A percentile compares a stretch with the other conserved stretches of the same genome.
phyloP scores from a whole-genome alignment of 2,888 invertebrate genomes.

The Ceraclea dissimilis region DNA sequence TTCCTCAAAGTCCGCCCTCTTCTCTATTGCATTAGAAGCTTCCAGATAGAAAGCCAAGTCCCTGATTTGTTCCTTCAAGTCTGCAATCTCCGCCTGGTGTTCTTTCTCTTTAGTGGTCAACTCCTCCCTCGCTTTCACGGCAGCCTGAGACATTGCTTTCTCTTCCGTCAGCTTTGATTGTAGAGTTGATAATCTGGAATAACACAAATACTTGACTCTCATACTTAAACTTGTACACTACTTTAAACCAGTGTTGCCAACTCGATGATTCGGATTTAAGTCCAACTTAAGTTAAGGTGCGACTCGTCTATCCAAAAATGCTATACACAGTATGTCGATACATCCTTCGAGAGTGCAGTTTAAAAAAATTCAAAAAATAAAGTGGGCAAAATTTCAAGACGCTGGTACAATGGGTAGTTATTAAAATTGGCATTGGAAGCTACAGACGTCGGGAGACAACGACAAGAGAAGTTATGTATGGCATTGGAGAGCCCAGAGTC shows the following conservation, averaged over 20 bases:
- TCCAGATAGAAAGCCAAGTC: constrained; percentile 97
- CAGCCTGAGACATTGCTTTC: constrained; percentile 62
- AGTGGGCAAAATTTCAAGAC: too few relatives aligned
- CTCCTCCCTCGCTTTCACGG: constrained; percentile 37
- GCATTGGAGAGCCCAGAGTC: too few relatives aligned
- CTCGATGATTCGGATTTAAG: neutral
- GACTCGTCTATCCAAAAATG: too few relatives aligned
- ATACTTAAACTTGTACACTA: too few relatives aligned
- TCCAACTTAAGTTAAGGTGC: neutral
- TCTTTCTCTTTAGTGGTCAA: constrained; percentile 35
- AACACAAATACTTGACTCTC: neutral
- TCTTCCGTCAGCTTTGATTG: constrained; percentile 74
- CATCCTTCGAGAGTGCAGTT: too few relatives aligned
- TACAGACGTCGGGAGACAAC: too few relatives aligned
- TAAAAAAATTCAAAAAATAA: too few relatives aligned
- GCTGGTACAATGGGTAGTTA: too few relatives aligned
- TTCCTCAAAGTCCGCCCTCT: constrained; percentile 33
- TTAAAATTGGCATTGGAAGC: too few relatives aligned
- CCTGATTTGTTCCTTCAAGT: constrained; percentile 85
- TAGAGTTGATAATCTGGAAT: constrained; percentile 52
- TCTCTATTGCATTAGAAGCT: constrained; percentile 54
- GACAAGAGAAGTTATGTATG: too few relatives aligned
- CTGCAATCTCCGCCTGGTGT: constrained; percentile 58
- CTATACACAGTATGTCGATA: too few relatives aligned
- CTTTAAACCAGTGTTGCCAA: too few relatives aligned